These are phyloP conservation scores for Phlogophora meticulosa DNA, from an alignment of 2,888 invertebrate species.

Conservation along the genomic window DNA sequence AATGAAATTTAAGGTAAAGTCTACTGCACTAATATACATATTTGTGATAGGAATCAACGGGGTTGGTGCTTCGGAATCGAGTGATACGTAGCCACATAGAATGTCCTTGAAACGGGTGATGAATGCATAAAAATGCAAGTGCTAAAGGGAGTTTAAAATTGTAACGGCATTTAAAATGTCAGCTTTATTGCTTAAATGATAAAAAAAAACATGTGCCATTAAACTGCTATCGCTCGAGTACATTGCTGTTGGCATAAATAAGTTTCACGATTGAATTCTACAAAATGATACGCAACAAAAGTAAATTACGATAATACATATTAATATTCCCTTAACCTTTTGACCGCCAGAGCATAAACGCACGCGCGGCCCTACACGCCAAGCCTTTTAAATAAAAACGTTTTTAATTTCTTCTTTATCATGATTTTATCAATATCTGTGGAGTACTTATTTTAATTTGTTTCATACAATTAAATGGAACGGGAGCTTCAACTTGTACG, in stretches of 20 bases:
- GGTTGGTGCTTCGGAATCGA: conserved; percentile 55
- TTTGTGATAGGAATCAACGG: conserved; percentile 31
- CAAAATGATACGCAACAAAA: background rate
- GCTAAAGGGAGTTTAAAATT: conserved; percentile 9
- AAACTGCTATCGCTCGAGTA: conserved; percentile 32
- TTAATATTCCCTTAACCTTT: background rate
- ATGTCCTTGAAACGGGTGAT: background rate
- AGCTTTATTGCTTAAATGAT: conserved; percentile 39
- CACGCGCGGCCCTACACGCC: too few relatives aligned
- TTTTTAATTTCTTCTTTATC: too few relatives aligned
- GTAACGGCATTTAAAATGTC: conserved; percentile 50
- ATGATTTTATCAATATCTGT: too few relatives aligned
- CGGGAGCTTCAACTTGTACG: too few relatives aligned
- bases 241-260: conserved; percentile 29
- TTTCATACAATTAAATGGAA: too few relatives aligned
- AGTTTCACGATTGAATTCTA: background rate
- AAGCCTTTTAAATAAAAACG: too few relatives aligned
- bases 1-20: conserved; percentile 22
- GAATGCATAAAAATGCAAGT: conserved; percentile 19
- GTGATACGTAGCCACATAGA: conserved; percentile 38
- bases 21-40: conserved; percentile 20
- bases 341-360: too few relatives aligned
- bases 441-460: too few relatives aligned
- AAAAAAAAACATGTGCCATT: conserved; percentile 42
- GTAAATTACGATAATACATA: background rate